Evolutionary conservation across 2,113 vertebrate genomes (phyloP).

Genomic region (Fulmarus glacialis): DNA sequence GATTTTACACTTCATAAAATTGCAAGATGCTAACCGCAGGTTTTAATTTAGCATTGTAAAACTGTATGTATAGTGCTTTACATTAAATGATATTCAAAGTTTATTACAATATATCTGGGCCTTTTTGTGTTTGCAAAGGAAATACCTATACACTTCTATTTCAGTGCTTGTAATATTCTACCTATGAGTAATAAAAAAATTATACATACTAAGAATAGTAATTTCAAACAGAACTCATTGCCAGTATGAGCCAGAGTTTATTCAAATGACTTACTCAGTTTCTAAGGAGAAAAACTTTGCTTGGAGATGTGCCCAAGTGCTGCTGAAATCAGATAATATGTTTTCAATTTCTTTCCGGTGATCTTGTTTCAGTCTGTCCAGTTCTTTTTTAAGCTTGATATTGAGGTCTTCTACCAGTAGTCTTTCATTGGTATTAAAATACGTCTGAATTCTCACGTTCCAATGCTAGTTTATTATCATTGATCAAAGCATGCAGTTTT

Average conservation of each 20-base stretch:
- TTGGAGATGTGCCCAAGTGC: conserved; percentile 83
- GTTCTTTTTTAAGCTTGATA: conserved; percentile 75
- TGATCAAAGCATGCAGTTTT: conserved; percentile 2
- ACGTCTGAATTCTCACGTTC: background rate
- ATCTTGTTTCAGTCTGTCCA: conserved; percentile 79
- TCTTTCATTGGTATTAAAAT: conserved; percentile 35
- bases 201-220: background rate
- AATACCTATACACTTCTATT: background rate
- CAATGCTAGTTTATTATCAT: background rate
- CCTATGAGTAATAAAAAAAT: background rate
- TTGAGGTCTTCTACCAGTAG: conserved; percentile 73
- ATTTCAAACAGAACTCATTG: background rate
- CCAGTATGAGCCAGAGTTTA: background rate
- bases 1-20: background rate
- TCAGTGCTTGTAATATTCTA: background rate
- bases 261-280: conserved; percentile 77
- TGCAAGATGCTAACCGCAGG: background rate
- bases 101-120: background rate
- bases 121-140: background rate
- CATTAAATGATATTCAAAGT: background rate
- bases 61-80: background rate
- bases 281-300: conserved; percentile 88
- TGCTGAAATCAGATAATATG: conserved; percentile 85
- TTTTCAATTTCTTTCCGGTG: conserved; percentile 84
- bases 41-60: background rate